Base-by-base conservation (phyloP, 2,113 vertebrate species). In the Mionectes macconnelli region DNA sequence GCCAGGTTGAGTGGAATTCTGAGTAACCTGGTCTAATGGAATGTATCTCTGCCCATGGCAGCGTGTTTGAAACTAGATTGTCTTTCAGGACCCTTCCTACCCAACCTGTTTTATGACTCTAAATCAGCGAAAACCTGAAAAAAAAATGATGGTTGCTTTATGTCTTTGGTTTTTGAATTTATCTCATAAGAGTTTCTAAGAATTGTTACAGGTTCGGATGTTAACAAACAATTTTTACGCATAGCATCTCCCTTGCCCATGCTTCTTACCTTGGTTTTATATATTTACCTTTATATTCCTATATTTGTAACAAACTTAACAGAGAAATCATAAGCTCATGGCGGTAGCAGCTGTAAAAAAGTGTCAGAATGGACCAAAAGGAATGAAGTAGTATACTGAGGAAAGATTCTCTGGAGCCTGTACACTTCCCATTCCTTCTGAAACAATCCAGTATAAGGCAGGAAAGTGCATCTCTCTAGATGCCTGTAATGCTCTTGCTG, bases 31-130 rank as follows among this genome's bases (percentile, higher is more conserved):
- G 15, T 23, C 28, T 45, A 30, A 39, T 30, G 45, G 28, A n/a
- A 33, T 10, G 5, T 68, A n/a, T 2, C 8, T 30, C 39, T 53
- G 45, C 24, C 19, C 20, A 10, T 8, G 33, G 37, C 2, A 53
- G 5, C 1, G 5, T 1, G 1, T 3, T 14, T 75, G 20, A 30
- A 53, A 30, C n/a, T 53, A 55, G 12, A 21, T 60, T 14, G 20
- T 30, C 23, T 74, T 59, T 52, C 25, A 50, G 31, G 25, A 5
- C 9, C 3, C 25, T 66, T 73, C 37, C 21, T 59, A 59, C 14
- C 10, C 60, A 21, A 45, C 24, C 37, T 28, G 4, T 24, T 74
- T 27, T 28, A 25, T 50, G 19, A 66, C 23, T n/a, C 19, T 14
- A 60, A 67, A 52, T 4, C 33, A 40, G 14, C 5, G 1, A 3